Base-by-base conservation (phyloP, 2,113 vertebrate species). In the Protomyctophum bolini region DNA sequence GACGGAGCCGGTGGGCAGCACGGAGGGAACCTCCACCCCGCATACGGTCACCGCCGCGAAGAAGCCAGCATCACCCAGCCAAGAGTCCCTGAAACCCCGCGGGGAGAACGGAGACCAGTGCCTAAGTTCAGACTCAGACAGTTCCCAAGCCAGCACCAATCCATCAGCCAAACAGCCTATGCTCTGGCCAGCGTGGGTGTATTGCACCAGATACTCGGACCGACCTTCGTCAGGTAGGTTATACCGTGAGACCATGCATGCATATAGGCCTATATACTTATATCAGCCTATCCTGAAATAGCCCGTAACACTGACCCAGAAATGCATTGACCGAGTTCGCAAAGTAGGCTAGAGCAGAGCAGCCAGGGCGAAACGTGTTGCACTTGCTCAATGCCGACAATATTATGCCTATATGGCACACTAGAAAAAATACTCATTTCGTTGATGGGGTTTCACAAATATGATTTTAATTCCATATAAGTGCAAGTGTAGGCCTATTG, bases 151-250 rank as follows among this genome's bases (percentile, higher is more conserved):
- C 93, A 91, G 95, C 92, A 93, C 95, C 55, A 95, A 85, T 77
- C 85, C 90, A 77, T 73, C 92, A 59, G 63, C 76, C 59, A 78
- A 70, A 11, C 92, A 98, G 86, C 93, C 94, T 77, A 97, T 99
- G 96, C 93, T 98, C 68, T 99, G 97, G 97, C 97, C 97, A 64
- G 97, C 97, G 69, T 99, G 97, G 97, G 97, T 99, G 67, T 99
- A 99, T 92, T 99, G 97, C 93, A 99, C 97, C 87, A 92, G 97
- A 75, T 99, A 99, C 92, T 99, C 97, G 77, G 97, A 98, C 92
- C 93, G 97, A 88, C 97, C 97, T 77, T 99, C 97, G 64, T 98
- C 97, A 97, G 97, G 97, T 98, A 94, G 93, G 33, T 33, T 33
- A 41, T 41, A 41, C 21, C 21, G 21, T 21, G 33, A 41, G 33